Evolutionary conservation across 2,888 invertebrate species (phyloP).

Genomic region (Pasiphila rectangulata): DNA sequence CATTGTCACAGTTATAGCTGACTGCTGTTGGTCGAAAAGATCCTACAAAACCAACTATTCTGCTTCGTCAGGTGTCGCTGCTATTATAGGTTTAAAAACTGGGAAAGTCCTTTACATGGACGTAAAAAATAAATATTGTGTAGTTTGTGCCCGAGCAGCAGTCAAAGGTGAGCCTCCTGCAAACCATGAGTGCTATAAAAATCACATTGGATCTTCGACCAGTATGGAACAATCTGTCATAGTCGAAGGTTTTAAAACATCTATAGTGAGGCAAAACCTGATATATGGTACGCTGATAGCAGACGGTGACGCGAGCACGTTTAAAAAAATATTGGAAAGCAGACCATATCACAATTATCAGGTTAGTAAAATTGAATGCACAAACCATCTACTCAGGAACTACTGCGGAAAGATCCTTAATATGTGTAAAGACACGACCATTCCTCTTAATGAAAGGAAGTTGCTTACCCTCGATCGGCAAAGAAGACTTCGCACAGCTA

Average conservation of each 20-base stretch:
- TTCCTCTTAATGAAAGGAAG: not conserved
- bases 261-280: not conserved
- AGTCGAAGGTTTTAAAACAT: not conserved
- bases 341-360: not conserved
- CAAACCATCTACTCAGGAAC: not conserved
- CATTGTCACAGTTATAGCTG: constrained; percentile 1
- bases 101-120: too few species aligned
- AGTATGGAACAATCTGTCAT: not conserved
- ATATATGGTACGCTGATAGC: not conserved
- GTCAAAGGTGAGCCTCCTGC: not conserved
- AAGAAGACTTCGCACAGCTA: not conserved
- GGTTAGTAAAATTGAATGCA: not conserved
- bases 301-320: not conserved
- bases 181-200: not conserved
- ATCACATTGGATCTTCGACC: not conserved
- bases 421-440: not conserved
- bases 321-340: not conserved
- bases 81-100: too few species aligned
- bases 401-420: not conserved
- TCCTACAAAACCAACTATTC: not conserved
- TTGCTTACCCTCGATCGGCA: too few species aligned
- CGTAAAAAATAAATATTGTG: not conserved
- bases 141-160: not conserved
- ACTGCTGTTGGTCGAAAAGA: constrained; percentile 1
- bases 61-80: not conserved